Conservation (phyloP, 2,113 vertebrate species). For the Tragelaphus strepsiceros region DNA sequence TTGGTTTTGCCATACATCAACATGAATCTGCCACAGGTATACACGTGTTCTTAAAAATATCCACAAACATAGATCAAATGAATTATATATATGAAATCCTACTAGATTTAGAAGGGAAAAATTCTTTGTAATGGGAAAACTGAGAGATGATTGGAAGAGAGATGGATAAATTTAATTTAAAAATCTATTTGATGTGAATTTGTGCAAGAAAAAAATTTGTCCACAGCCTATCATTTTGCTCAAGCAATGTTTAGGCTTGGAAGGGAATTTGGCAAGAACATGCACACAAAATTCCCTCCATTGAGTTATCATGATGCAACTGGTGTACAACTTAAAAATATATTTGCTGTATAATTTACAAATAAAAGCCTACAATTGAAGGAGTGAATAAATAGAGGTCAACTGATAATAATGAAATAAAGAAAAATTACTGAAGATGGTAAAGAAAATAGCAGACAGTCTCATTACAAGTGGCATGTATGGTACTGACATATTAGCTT, state of each 20-base stretch:
- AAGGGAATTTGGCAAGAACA: background rate
- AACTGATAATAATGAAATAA: background rate
- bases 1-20: too few relatives aligned
- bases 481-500: background rate
- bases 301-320: background rate
- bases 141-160: background rate
- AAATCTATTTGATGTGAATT: background rate
- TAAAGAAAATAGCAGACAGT: background rate
- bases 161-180: background rate
- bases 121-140: background rate
- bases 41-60: background rate
- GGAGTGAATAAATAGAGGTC: background rate
- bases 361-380: background rate
- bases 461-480: background rate
- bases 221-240: background rate
- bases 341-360: background rate
- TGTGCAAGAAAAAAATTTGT: background rate
- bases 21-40: too few relatives aligned
- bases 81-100: background rate
- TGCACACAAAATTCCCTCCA: background rate
- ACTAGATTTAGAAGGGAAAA: background rate
- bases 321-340: background rate
- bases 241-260: background rate
- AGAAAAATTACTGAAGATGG: background rate
- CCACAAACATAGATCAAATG: background rate